Conservation (phyloP, 2,113 vertebrate genomes). For the Paradisaea rubra region DNA sequence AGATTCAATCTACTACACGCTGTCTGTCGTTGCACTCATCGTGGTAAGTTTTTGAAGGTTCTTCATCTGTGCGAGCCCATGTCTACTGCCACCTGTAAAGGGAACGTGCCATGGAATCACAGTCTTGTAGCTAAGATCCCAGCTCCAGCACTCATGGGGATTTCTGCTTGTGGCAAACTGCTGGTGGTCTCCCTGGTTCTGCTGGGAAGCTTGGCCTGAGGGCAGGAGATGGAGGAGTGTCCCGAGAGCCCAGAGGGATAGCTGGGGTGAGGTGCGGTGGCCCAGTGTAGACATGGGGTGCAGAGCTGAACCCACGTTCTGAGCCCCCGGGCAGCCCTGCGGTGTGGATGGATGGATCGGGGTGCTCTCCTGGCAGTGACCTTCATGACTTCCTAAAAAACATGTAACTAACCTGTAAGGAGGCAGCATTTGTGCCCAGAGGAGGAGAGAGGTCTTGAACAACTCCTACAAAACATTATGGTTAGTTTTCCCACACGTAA, state of each 20-base stretch:
- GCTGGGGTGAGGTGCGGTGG: background rate
- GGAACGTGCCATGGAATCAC: background rate
- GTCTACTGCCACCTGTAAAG: background rate
- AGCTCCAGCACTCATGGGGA: accelerated
- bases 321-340: accelerated
- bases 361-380: background rate
- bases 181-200: background rate
- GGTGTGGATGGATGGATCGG: background rate
- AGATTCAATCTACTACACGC: conserved; percentile 89
- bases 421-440: background rate
- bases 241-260: background rate
- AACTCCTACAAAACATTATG: background rate
- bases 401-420: background rate
- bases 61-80: background rate
- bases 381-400: background rate
- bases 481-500: background rate
- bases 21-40: conserved; percentile 90
- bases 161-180: background rate
- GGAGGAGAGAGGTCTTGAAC: background rate
- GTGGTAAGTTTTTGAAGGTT: conserved; percentile 80
- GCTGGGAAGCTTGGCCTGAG: background rate
- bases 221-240: background rate
- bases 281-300: accelerated
- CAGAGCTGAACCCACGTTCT: background rate
- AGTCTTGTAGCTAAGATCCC: background rate